phyloP scores from a whole-genome alignment of 2,113 vertebrate species.

The Herpetotheres cachinnans region DNA sequence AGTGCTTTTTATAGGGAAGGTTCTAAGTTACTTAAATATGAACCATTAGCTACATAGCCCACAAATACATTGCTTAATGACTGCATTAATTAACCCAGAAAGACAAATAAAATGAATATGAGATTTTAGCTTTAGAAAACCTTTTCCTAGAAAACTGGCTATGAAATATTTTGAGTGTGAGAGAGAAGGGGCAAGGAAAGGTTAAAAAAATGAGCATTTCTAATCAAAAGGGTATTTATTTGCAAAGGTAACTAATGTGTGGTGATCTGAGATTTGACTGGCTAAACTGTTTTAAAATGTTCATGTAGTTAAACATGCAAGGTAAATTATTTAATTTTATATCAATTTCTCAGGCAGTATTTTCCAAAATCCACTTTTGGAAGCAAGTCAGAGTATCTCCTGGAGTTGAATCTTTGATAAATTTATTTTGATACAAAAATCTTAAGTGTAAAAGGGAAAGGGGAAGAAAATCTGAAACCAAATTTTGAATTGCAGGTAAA shows the following conservation, averaged over 20 bases:
- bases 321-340: not conserved
- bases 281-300: not conserved
- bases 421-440: not conserved
- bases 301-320: not conserved
- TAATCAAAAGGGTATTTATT: not conserved
- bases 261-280: not conserved
- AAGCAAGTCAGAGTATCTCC: not conserved
- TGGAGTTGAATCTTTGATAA: not conserved
- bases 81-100: not conserved
- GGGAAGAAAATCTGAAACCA: not conserved
- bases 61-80: not conserved
- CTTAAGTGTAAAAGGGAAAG: not conserved
- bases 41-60: not conserved
- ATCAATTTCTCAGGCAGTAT: not conserved
- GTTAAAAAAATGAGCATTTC: not conserved
- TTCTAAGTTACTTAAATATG: not conserved
- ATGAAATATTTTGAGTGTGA: not conserved
- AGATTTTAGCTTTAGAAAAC: not conserved
- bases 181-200: not conserved
- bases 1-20: not conserved
- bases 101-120: not conserved
- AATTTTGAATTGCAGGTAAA: not conserved
- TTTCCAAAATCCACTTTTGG: not conserved
- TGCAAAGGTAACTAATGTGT: not conserved
- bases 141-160: not conserved